A percentile compares a stretch with the other conserved stretches of the same genome.
phyloP scores from a whole-genome alignment of 2,113 vertebrate species.

The Phodopus roborovskii region DNA sequence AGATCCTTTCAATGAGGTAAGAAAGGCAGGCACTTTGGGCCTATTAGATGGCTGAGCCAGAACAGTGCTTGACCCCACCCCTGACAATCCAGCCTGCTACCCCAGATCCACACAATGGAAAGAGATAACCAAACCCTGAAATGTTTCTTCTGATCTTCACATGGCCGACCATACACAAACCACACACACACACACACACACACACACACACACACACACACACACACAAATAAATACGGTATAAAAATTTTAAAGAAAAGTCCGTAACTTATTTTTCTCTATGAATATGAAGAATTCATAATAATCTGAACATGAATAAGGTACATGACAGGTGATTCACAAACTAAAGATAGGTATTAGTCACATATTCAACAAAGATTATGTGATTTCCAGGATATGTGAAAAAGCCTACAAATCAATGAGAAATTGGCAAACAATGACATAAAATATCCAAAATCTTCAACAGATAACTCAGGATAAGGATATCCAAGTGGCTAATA shows the following conservation, averaged over 20 bases:
- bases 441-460: background rate
- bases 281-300: background rate
- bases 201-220: background rate
- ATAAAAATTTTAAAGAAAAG: background rate
- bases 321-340: background rate
- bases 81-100: background rate
- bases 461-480: background rate
- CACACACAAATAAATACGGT: background rate
- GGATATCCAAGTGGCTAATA: background rate
- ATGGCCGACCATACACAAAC: background rate
- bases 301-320: background rate
- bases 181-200: background rate
- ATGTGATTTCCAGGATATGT: background rate
- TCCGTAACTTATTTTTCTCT: background rate
- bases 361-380: background rate
- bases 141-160: background rate
- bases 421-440: background rate
- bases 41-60: background rate
- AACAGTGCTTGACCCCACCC: background rate
- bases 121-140: background rate
- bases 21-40: background rate
- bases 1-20: background rate
- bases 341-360: background rate
- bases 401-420: background rate
- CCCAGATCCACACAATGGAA: background rate